phyloP scores from a whole-genome alignment of 2,113 vertebrate genomes.

The Acinonyx jubatus region DNA sequence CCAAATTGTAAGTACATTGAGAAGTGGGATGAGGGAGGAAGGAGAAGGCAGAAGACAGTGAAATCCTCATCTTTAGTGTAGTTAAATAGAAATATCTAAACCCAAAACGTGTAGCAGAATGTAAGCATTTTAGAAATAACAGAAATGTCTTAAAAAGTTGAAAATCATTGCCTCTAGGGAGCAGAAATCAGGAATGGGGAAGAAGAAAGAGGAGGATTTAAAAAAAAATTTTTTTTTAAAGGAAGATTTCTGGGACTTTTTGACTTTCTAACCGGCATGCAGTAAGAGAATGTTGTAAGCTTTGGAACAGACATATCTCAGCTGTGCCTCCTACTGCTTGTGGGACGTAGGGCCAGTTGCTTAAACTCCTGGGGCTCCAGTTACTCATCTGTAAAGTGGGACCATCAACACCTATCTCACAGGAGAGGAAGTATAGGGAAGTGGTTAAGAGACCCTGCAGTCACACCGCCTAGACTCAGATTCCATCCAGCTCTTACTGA shows the following conservation, averaged over 20 bases:
- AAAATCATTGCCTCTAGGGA: not conserved
- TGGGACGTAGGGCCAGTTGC: not conserved
- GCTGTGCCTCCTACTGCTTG: too few relatives aligned
- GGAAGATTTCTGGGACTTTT: not conserved
- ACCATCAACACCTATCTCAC: not conserved
- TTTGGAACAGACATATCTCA: not conserved
- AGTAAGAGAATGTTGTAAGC: not conserved
- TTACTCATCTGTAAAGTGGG: not conserved
- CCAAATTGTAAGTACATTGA: not conserved
- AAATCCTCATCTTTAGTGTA: not conserved
- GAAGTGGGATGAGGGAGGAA: not conserved
- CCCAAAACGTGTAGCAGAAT: not conserved
- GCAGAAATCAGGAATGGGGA: not conserved
- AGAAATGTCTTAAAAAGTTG: not conserved
- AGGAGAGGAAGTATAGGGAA: not conserved
- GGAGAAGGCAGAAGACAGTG: not conserved
- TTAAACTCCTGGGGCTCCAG: not conserved
- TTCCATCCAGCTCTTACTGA: not conserved
- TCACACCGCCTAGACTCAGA: not conserved
- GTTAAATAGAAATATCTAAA: constrained; percentile 7
- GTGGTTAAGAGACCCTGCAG: not conserved
- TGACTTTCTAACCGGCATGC: not conserved
- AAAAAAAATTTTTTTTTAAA: not conserved
- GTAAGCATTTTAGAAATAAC: not conserved
- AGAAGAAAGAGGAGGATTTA: not conserved